These are phyloP conservation scores for Eilema sororculum DNA, from an alignment of 2,888 invertebrate genomes.

Conservation along the genomic window DNA sequence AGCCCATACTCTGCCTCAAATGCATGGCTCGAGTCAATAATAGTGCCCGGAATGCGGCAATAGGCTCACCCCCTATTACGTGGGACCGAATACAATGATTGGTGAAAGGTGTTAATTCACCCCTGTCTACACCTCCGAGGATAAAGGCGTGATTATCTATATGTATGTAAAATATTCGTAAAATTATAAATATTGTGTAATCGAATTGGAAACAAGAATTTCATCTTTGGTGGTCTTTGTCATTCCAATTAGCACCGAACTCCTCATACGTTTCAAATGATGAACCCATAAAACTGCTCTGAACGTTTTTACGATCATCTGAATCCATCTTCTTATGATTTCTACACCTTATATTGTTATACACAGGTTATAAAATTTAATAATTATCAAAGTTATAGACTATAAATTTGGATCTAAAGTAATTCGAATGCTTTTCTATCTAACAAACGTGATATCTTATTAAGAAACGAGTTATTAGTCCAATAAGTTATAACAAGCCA, in stretches of 20 bases:
- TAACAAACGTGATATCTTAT: constrained; percentile 58
- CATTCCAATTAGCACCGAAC: constrained; percentile 74
- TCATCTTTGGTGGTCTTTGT: constrained; percentile 77
- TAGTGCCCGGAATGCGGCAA: too few relatives aligned
- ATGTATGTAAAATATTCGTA: too few relatives aligned
- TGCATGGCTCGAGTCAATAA: too few relatives aligned
- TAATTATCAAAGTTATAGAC: constrained; percentile 64
- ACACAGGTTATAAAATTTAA: constrained; percentile 59
- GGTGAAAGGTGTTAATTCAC: too few relatives aligned
- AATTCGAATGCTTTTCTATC: constrained; percentile 60
- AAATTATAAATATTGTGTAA: too few relatives aligned
- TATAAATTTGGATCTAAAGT: constrained; percentile 60
- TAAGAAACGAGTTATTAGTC: constrained; percentile 51
- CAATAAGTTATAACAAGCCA: constrained; percentile 45
- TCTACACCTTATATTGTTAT: constrained; percentile 62
- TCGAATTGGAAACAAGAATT: constrained; percentile 48
- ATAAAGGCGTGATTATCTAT: too few relatives aligned
- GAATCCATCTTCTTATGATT: constrained; percentile 56
- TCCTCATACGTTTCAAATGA: constrained; percentile 62
- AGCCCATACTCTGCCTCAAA: too few relatives aligned
- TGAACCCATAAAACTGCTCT: constrained; percentile 64
- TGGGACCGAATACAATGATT: too few relatives aligned
- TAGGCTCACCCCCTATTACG: too few relatives aligned
- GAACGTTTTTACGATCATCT: constrained; percentile 56
- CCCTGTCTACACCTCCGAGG: too few relatives aligned